These are phyloP conservation scores for Sinosuthora webbiana DNA, from an alignment of 2,113 vertebrate species.

Conservation along the genomic window DNA sequence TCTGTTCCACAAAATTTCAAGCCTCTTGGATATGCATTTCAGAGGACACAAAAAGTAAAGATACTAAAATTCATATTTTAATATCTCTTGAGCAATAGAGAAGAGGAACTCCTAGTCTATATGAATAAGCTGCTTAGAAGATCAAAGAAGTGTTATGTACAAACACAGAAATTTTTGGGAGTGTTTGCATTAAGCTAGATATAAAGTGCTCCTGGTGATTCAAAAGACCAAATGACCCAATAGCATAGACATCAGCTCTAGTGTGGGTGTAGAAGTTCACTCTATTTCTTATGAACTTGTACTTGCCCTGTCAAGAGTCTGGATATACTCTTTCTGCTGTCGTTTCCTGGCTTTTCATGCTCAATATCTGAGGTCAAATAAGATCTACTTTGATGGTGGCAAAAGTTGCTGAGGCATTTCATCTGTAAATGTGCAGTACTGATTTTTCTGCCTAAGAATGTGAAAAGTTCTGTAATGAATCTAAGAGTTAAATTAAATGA, in stretches of 20 bases:
- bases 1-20: background rate
- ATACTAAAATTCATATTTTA: background rate
- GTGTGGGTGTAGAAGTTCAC: background rate
- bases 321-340: background rate
- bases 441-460: background rate
- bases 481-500: background rate
- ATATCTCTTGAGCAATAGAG: background rate
- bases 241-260: accelerated
- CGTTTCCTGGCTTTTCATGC: background rate
- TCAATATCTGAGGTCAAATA: background rate
- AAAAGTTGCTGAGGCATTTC: background rate
- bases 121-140: background rate
- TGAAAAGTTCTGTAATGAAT: background rate
- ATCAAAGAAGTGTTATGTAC: background rate
- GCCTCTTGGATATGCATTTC: background rate
- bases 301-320: background rate
- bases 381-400: accelerated
- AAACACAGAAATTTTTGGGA: background rate
- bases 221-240: background rate
- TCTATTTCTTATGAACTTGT: background rate
- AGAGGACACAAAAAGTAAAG: background rate
- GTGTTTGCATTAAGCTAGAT: background rate
- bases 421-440: accelerated
- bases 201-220: background rate
- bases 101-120: background rate